phyloP scores from a whole-genome alignment of 2,888 invertebrate genomes.

The Camptogramma bilineatum region DNA sequence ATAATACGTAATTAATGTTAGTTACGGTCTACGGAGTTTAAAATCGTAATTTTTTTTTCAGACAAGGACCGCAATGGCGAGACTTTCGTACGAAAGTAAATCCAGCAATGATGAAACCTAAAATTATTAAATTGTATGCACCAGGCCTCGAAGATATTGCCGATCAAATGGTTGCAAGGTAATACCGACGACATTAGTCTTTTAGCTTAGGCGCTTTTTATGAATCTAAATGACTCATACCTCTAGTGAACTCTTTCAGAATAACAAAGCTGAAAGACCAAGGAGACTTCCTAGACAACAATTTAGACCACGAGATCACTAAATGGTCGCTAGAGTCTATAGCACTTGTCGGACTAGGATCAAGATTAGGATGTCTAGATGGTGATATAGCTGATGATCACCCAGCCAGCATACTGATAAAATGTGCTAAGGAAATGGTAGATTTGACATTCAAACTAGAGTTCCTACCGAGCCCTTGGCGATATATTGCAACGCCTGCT shows the following conservation, averaged over 20 bases:
- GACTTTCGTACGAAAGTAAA: conserved; percentile 88
- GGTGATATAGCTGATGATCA: conserved; percentile 63
- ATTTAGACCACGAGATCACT: conserved; percentile 83
- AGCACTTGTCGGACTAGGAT: conserved; percentile 68
- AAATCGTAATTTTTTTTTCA: conserved; percentile 43
- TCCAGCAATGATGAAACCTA: conserved; percentile 87
- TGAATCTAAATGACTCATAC: no score
- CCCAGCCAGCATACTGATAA: conserved; percentile 63
- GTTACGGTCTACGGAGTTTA: background rate
- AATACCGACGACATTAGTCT: conserved; percentile 12
- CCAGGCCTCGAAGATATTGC: conserved; percentile 80
- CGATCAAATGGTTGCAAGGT: conserved; percentile 69
- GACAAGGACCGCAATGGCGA: conserved; percentile 88
- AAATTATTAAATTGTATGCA: conserved; percentile 81
- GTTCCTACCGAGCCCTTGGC: conserved; percentile 65
- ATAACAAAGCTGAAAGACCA: conserved; percentile 60
- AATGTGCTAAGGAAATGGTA: conserved; percentile 62
- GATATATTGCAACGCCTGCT: conserved; percentile 59
- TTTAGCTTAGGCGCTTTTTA: background rate
- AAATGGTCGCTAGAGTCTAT: conserved; percentile 88
- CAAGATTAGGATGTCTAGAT: conserved; percentile 66
- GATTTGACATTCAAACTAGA: conserved; percentile 63
- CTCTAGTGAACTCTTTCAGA: conserved; percentile 52
- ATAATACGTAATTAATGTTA: background rate
- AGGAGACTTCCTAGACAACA: conserved; percentile 58